These are phyloP conservation scores for Pachyramphus minor DNA, from an alignment of 2,113 vertebrate genomes.

Conservation along the genomic window DNA sequence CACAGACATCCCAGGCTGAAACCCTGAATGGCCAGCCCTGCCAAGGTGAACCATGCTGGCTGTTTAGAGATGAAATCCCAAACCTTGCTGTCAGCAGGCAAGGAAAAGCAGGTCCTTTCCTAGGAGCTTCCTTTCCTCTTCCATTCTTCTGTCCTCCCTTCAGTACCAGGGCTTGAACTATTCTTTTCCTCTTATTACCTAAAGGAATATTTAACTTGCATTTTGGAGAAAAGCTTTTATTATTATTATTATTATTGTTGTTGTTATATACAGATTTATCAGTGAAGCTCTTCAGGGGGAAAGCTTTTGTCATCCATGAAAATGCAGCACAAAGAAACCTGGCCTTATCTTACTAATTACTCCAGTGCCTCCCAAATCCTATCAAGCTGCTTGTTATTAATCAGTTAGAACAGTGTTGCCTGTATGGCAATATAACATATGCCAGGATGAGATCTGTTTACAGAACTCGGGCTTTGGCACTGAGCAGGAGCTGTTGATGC, in stretches of 20 bases:
- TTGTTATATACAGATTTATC: constrained; percentile 61
- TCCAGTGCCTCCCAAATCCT: constrained; percentile 62
- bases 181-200: constrained; percentile 3
- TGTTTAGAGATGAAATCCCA: neutral
- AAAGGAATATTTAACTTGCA: constrained; percentile 24
- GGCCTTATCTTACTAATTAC: constrained; percentile 71
- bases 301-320: constrained; percentile 61
- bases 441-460: constrained; percentile 41
- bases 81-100: neutral
- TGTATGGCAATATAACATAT: constrained; percentile 15
- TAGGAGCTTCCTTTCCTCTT: neutral
- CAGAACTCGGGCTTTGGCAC: constrained; percentile 22
- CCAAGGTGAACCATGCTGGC: neutral
- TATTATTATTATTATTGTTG: constrained; percentile 36
- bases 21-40: neutral
- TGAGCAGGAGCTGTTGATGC: neutral
- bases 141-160: neutral
- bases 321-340: constrained; percentile 62
- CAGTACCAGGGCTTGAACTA: neutral
- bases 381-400: constrained; percentile 60
- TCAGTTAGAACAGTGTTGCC: constrained; percentile 47
- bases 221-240: constrained; percentile 40
- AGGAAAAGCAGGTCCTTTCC: neutral
- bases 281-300: constrained; percentile 51
- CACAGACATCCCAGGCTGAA: neutral